Percentiles rank a stretch among this genome's conserved stretches.
These are phyloP conservation scores for Galaxea fascicularis DNA, from an alignment of 92 coral and sea anemone genomes.

Conservation along the genomic window DNA sequence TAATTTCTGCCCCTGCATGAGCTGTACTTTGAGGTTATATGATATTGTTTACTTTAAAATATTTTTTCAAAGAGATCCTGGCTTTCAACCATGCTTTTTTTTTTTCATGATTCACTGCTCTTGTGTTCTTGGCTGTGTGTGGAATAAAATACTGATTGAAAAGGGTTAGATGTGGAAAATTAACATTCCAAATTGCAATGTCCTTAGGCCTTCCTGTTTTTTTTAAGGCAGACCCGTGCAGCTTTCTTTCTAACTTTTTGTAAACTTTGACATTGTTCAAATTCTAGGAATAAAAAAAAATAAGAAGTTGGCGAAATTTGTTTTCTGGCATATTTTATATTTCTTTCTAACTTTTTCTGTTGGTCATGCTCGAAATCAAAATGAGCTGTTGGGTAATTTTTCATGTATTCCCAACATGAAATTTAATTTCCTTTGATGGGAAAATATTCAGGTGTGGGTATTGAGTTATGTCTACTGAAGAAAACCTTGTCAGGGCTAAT, in stretches of 20 bases:
- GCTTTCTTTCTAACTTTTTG: neutral
- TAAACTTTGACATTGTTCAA: neutral
- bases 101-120: neutral
- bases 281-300: neutral
- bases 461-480: constrained; percentile 29
- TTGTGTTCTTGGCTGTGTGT: neutral
- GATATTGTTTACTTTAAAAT: constrained; percentile 16
- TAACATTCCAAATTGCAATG: constrained; percentile 10
- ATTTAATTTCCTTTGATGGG: constrained; percentile 41
- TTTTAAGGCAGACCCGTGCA: neutral
- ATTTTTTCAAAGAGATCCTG: constrained; percentile 15
- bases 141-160: neutral
- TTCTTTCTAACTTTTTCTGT: neutral
- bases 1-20: constrained; percentile 38
- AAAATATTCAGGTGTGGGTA: constrained; percentile 42
- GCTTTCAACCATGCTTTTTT: neutral
- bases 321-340: neutral
- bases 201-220: constrained; percentile 8
- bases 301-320: neutral
- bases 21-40: constrained; percentile 34
- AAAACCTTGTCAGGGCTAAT: constrained; percentile 35
- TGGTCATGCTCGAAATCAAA: constrained; percentile 2
- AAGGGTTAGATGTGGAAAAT: neutral
- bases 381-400: neutral
- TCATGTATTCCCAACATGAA: constrained; percentile 18